A percentile compares a stretch with the other conserved stretches of the same genome.
These are phyloP conservation scores for Homarus gammarus DNA, from an alignment of 2,888 invertebrate species.

Conservation along the genomic window DNA sequence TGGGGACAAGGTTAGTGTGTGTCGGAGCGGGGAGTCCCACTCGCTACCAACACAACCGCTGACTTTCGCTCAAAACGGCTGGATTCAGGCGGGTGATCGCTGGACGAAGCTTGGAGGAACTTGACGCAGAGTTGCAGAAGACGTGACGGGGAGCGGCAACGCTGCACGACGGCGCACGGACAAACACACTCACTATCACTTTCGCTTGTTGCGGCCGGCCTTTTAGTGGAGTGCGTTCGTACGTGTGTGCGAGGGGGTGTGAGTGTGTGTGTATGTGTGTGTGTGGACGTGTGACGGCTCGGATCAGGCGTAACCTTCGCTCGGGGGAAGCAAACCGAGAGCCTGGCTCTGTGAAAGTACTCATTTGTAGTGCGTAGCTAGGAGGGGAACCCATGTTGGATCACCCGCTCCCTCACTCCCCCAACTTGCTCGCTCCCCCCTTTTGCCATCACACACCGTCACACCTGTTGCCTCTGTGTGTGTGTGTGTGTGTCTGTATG, in stretches of 20 bases:
- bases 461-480: conserved; percentile 27
- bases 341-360: conserved; percentile 60
- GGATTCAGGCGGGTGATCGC: background rate
- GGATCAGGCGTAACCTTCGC: conserved; percentile 61
- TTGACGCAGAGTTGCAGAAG: background rate
- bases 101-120: conserved; percentile 7
- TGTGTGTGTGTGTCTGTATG: no score
- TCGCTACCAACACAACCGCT: conserved; percentile 18
- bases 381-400: conserved; percentile 15
- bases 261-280: conserved; percentile 6
- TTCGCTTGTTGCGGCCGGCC: conserved; percentile 70
- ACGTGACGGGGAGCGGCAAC: background rate
- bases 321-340: conserved; percentile 56
- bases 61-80: conserved; percentile 12
- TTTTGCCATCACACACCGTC: background rate
- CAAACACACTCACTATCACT: conserved; percentile 65
- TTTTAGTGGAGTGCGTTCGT: conserved; percentile 27
- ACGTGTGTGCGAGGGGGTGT: conserved; percentile 20
- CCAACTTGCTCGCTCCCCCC: background rate
- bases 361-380: conserved; percentile 65
- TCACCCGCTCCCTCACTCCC: background rate
- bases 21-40: conserved; percentile 48
- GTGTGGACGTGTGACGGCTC: conserved; percentile 34
- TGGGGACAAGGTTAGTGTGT: conserved; percentile 69
- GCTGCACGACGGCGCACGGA: conserved; percentile 29